Evolutionary conservation across 1,140 invertebrate species (phyloP), one percentile per base, ranked within the genome.

Genomic region (Cydia splendana): DNA sequence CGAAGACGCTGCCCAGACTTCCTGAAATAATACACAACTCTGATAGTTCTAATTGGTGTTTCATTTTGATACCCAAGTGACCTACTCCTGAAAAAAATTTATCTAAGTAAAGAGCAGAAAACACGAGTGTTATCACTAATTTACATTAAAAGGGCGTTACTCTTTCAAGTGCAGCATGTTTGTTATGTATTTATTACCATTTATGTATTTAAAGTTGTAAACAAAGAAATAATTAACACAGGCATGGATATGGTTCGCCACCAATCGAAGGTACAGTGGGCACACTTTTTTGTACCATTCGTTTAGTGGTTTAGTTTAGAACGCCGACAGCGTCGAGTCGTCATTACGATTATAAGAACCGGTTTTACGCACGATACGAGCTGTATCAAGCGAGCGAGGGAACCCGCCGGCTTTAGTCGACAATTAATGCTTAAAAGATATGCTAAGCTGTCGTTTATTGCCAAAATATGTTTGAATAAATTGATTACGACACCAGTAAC

Each of bases 331-430:
- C 67, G 67, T 45, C 34, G 38, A 38, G 67, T 71, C 34, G 67
- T 71, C 67, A 45, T 71, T 71, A 71, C 67, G 67, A 71, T 71
- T 71, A 71, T 18, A 71, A 71, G 9, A 71, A 71, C 67, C 67
- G 67, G 67, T 71, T 71, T 71, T 71, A 71, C 67, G 67, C 67
- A 71, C 67, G 67, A 34, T 71, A 71, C 67, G 67, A 71, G 67
- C 67, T 42, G 30, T 71, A 71, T 71, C 30, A 42, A 42, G 67
- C 67, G 30, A 42, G n/a, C 34, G 67, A 71, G 67, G 67, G 67
- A 71, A 71, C 2, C 67, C 67, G 67, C 67, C 67, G 6, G 67
- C 67, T 71, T 71, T 71, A 71, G 15, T 45, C 38, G 67, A 20
- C 28, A 71, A 71, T 71, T 71, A 71, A 42, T 71, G 67, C 34